Conservation (phyloP, 2,888 invertebrate species). For the Mythimna pallens region DNA sequence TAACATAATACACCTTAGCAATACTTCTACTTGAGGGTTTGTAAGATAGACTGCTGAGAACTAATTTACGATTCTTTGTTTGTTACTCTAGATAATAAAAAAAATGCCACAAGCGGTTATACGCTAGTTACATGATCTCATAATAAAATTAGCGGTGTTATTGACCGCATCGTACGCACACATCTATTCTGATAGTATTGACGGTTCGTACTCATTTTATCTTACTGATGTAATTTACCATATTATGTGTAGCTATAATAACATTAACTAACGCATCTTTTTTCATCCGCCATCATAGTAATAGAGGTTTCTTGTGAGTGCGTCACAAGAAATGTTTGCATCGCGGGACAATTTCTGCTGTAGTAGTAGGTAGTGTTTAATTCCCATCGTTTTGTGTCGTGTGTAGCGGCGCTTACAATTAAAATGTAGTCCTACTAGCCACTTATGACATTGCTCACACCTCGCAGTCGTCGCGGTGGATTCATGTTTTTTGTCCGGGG, state of each 20-base stretch:
- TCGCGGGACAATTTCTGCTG: slow-evolving; percentile 71
- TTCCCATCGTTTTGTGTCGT: slow-evolving; percentile 76
- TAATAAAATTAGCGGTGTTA: slow-evolving; percentile 52
- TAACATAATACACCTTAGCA: slow-evolving; percentile 3
- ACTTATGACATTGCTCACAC: slow-evolving; percentile 86
- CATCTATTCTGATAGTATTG: slow-evolving; percentile 26
- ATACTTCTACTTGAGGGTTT: slow-evolving; percentile 7
- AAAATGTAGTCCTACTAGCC: slow-evolving; percentile 80
- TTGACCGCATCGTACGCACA: slow-evolving; percentile 48
- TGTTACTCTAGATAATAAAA: slow-evolving; percentile 29
- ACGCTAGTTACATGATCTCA: slow-evolving; percentile 18
- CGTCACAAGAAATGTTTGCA: slow-evolving; percentile 58
- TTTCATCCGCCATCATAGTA: slow-evolving; percentile 52
- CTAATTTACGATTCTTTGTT: slow-evolving; percentile 28
- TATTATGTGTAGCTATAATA: slow-evolving; percentile 59
- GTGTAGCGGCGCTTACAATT: slow-evolving; percentile 79
- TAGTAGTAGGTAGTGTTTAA: slow-evolving; percentile 68
- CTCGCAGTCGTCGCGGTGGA: slow-evolving; percentile 78
- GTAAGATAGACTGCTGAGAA: slow-evolving; percentile 7
- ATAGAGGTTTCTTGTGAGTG: slow-evolving; percentile 61
- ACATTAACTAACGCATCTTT: slow-evolving; percentile 57
- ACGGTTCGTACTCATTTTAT: slow-evolving; percentile 35
- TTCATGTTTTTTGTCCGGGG: slow-evolving; percentile 79
- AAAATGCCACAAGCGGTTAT: slow-evolving; percentile 31
- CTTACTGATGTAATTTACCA: slow-evolving; percentile 54